Evolutionary conservation across 2,888 invertebrate species (phyloP), one percentile per base, ranked within the genome.

Genomic region (Stratiomys singularior): DNA sequence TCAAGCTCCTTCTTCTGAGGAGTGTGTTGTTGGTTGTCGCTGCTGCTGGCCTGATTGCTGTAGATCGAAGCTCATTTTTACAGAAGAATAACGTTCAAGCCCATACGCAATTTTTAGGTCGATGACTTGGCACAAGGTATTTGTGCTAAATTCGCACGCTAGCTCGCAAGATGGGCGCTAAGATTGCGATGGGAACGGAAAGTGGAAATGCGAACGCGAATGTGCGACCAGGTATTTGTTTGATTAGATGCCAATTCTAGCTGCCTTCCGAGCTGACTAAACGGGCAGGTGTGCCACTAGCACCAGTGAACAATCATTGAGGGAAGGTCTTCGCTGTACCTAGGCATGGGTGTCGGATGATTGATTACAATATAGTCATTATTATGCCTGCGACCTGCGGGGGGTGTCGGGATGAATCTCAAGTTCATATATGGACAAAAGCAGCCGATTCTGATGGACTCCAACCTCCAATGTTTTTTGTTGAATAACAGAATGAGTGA

Each of bases 21-120:
- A 52, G 15, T 18, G 4, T 15, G 15, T 18, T 52, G n/a, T 52
- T 52, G 15, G 37, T 37, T 37, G 37, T 37, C 15, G 15, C 7
- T 52, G n/a, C 18, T 52, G 46, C 46, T 44, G 11, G 46, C 11
- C 46, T 44, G 11, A 52, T 52, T 52, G 15, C 15, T 18, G 18
- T 18, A 52, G 52, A 52, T 52, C 52, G 37, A 37, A 52, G 52
- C 18, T 52, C 15, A 52, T 9, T 52, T 13, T 4, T 52, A 4
- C 3, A 52, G 15, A 52, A 60, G 60, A 5, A n/a, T n/a, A n/a
- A n/a, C 23, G 9, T 25, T 60, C 60, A 60, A 60, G 60, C 25
- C 23, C 60, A 23, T 67, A 67, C 67, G 67, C 67, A 67, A 69
- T 69, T 46, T 69, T 69, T 69, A 47, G 69, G 69, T 69, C 69